A percentile compares a stretch with the other conserved stretches of the same genome.
These are phyloP conservation scores for Dichetophora obliterata DNA, from an alignment of 2,888 invertebrate genomes.

Conservation along the genomic window DNA sequence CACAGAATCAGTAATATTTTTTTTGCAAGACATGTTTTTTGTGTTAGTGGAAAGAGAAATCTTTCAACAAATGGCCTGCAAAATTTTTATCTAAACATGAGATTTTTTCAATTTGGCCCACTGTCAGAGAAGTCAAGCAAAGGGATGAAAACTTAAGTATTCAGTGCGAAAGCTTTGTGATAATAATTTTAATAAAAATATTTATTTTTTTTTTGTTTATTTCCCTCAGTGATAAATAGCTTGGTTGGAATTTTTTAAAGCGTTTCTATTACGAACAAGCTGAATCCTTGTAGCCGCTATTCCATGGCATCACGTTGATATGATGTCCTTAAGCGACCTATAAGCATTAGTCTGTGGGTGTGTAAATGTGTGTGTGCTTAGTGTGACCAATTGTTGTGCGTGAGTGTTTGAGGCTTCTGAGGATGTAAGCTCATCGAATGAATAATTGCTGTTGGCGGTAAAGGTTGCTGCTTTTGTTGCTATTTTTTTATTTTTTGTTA, in stretches of 20 bases:
- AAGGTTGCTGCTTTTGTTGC: background rate
- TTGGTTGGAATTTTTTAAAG: constrained; percentile 6
- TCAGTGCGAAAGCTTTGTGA: constrained; percentile 28
- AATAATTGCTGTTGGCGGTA: background rate
- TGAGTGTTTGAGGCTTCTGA: background rate
- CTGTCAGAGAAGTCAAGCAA: background rate
- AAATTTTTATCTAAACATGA: background rate
- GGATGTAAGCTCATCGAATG: background rate
- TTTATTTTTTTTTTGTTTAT: too few species aligned
- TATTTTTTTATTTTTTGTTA: background rate
- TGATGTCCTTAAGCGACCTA: constrained; percentile 3
- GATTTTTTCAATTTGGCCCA: too few species aligned
- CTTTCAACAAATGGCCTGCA: too few species aligned
- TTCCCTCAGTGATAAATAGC: constrained; percentile 24
- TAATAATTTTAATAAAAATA: constrained; percentile 35
- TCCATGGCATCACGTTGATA: too few species aligned
- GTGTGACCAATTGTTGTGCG: background rate
- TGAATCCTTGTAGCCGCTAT: too few species aligned
- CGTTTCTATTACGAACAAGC: too few species aligned
- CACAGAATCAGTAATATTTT: too few species aligned
- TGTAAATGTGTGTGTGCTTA: background rate
- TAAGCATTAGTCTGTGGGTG: background rate
- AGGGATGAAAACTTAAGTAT: constrained; percentile 25
- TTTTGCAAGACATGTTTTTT: too few species aligned
- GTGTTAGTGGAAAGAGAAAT: too few species aligned